phyloP scores from a whole-genome alignment of 1,140 invertebrate species.

The Eubasilissa regina region DNA sequence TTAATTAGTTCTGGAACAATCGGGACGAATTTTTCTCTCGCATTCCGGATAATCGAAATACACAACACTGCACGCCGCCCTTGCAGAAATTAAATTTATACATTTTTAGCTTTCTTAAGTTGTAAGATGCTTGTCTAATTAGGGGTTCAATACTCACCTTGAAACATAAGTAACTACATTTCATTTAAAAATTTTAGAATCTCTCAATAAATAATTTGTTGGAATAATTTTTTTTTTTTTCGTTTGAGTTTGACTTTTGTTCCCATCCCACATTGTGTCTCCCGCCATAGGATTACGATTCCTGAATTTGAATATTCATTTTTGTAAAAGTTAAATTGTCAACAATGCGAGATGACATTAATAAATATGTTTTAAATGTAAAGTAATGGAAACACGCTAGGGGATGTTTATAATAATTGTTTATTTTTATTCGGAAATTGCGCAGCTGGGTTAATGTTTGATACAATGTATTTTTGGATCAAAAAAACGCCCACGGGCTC shows the following conservation, averaged over 20 bases:
- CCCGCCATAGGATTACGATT: not conserved
- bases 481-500: slow-evolving; percentile 27
- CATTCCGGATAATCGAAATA: too few relatives aligned
- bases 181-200: too few relatives aligned
- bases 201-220: too few relatives aligned
- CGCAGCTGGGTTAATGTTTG: not conserved
- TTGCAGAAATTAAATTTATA: too few relatives aligned
- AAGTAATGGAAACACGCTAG: slow-evolving; percentile 40
- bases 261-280: not conserved
- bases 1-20: too few relatives aligned
- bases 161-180: too few relatives aligned
- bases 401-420: slow-evolving; percentile 39
- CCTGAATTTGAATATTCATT: slow-evolving; percentile 46
- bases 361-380: slow-evolving; percentile 52
- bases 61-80: too few relatives aligned
- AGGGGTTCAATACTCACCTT: too few relatives aligned
- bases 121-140: too few relatives aligned
- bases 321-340: slow-evolving; percentile 12
- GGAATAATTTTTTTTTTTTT: too few relatives aligned
- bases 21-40: too few relatives aligned
- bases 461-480: slow-evolving; percentile 16
- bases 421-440: slow-evolving; percentile 27
- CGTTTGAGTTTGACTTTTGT: slow-evolving; percentile 1
- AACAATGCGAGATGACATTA: slow-evolving; percentile 47
- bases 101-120: too few relatives aligned